Evolutionary conservation across 2,797 vertebrate genomes (phyloP), one percentile per base, ranked within the genome.

Genomic region (Mus caroli): DNA sequence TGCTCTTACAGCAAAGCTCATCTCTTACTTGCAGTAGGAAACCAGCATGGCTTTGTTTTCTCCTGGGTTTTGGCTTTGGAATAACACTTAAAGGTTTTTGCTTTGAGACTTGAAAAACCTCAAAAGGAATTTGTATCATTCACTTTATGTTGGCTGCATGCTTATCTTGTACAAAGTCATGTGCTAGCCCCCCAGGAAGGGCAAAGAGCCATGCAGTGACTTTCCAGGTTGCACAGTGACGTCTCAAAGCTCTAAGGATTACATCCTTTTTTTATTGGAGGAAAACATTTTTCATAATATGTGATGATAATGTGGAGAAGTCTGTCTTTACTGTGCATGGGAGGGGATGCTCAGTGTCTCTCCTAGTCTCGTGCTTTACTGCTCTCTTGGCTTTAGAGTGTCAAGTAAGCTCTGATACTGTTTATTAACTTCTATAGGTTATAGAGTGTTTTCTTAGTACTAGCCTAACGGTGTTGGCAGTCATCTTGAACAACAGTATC

Each of bases 41-140:
- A 52, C 92, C 79, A 58, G 31, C 28, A 34, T 83, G 78, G 54
- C 31, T 46, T 93, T 94, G 24, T 91, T 19, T 13, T 96, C 87
- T 83, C 12, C 15, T 77, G 34, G 20, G 2, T 76, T 95, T 90
- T 94, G 56, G 62, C 46, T 78, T 22, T 67, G 40, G 58, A 76
- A 87, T 94, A 88, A 90, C 20, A 62, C 80, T 67, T 79, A 34
- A 0, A 88, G 60, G 20, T 83, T 93, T 95, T 97, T 62, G 62
- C 71, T 89, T 80, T 90, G 93, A 95, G 73, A 87, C 50, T 78
- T 93, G 56, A 88, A 67, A 95, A 91, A 77, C 17, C 34, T 90
- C 11, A 83, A 40, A 94, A 76, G 87, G 73, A 37, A 37, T 89
- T 24, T 91, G 58, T 60, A 52, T 96, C 52, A 34, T 60, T 64